Base-by-base conservation (phyloP, 2,797 vertebrate species). In the Sebastes glaucus region DNA sequence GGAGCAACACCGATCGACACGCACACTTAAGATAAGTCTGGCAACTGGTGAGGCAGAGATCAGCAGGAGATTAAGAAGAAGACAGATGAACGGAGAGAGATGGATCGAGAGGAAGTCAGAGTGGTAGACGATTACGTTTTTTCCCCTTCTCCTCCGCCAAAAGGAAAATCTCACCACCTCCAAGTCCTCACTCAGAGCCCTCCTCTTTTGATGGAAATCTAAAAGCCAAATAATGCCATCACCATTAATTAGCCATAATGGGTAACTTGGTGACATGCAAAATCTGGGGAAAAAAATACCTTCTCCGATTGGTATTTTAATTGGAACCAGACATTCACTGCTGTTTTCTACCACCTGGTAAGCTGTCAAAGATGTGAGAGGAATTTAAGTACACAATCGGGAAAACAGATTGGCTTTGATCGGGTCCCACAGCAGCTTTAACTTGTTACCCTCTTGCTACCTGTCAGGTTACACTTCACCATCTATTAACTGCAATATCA, bases 351-450 rank as follows among this genome's bases (percentile, higher is more conserved):
- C 72, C 87, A 80, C 85, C 74, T 88, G 77, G 70, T 69, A 38
- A 65, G 74, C 77, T 56, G 60, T 68, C 63, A 27, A 59, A 83
- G 64, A 82, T 59, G 82, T 60, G 67, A 90, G 62, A 74, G 62
- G 63, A 75, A 81, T 76, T 69, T 22, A 66, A 88, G 56, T 30
- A 52, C 73, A 75, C 71, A 49, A 55, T 66, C 11, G 30, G 82
- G 73, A 86, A 83, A 86, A 82, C 70, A 57, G 56, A 62, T 74
- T 76, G 11, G 33, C 81, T 92, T 92, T 94, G 80, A 93, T 91
- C 64, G 74, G 22, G 65, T 84, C 62, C 42, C 65, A 42, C 35
- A 42, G 75, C 52, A 71, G 74, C 65, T 49, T 84, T 87, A 70
- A 53, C 35, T 64, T 82, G 63, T 74, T 71, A 46, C 25, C 22